Conservation (phyloP, 2,113 vertebrate genomes). For the Antennarius striatus region DNA sequence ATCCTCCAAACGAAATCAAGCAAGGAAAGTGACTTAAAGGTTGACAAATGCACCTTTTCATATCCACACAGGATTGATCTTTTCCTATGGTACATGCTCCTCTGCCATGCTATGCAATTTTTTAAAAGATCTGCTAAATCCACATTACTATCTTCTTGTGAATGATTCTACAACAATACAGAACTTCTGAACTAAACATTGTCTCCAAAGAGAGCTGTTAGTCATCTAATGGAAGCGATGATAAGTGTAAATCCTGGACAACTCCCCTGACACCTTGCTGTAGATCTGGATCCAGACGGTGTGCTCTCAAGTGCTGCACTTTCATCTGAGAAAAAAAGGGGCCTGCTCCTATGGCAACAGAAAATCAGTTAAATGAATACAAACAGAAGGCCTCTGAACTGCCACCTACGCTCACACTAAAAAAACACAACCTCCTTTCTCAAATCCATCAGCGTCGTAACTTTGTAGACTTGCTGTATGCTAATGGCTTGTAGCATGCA, state of each 20-base stretch:
- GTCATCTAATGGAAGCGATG: conserved; percentile 63
- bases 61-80: not conserved
- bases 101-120: not conserved
- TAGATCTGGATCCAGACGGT: conserved; percentile 65
- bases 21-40: conserved; percentile 22
- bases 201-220: conserved; percentile 66
- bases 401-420: conserved; percentile 72
- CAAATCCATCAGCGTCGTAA: conserved; percentile 71
- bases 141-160: conserved; percentile 34
- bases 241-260: conserved; percentile 71
- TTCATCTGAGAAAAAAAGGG: conserved; percentile 58
- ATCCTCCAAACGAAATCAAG: conserved; percentile 32
- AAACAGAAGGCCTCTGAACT: conserved; percentile 78
- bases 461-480: conserved; percentile 71
- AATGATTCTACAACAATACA: conserved; percentile 45
- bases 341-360: conserved; percentile 79
- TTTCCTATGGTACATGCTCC: conserved; percentile 3
- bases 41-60: conserved; percentile 14
- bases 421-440: conserved; percentile 74
- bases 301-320: conserved; percentile 69
- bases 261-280: conserved; percentile 67
- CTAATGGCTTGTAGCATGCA: conserved; percentile 71
- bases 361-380: conserved; percentile 78
- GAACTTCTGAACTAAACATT: conserved; percentile 41
- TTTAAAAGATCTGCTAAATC: conserved; percentile 40